phyloP scores from a whole-genome alignment of 2,888 invertebrate species.

The Volucella zonaria region DNA sequence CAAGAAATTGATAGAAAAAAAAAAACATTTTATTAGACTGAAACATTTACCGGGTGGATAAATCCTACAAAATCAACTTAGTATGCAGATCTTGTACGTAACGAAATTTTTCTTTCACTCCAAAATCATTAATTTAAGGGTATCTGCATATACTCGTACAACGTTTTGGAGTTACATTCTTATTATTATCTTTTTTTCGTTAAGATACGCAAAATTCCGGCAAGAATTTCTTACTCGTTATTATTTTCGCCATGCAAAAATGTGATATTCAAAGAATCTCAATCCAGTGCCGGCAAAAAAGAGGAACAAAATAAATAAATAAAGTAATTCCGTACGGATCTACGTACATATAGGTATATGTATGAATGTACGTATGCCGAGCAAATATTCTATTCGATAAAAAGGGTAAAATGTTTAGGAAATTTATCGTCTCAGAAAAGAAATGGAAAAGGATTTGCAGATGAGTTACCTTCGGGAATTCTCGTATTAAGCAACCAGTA shows the following conservation, averaged over 20 bases:
- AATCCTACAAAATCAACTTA: conserved; percentile 3
- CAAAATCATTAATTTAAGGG: conserved; percentile 28
- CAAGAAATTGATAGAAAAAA: conserved; percentile 9
- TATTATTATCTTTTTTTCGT: neutral
- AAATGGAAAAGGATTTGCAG: conserved; percentile 54
- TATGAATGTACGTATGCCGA: conserved; percentile 24
- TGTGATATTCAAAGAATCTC: conserved; percentile 15
- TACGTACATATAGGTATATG: too few relatives aligned
- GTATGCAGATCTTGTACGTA: conserved; percentile 26
- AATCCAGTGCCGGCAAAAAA: neutral
- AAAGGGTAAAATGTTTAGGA: conserved; percentile 50
- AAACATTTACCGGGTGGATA: neutral
- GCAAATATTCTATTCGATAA: conserved; percentile 58
- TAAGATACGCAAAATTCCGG: neutral
- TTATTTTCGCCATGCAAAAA: neutral
- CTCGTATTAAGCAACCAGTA: conserved; percentile 29
- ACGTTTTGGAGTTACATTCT: conserved; percentile 5
- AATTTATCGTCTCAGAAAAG: conserved; percentile 45
- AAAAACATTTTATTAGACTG: conserved; percentile 34
- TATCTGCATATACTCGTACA: neutral
- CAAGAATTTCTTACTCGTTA: conserved; percentile 2
- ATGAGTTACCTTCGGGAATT: conserved; percentile 44
- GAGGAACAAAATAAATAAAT: neutral
- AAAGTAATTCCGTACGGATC: conserved; percentile 25
- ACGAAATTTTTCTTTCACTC: conserved; percentile 11